Evolutionary conservation across 2,113 vertebrate species (phyloP), one percentile per base, ranked within the genome.

Genomic region (Ameiurus melas): DNA sequence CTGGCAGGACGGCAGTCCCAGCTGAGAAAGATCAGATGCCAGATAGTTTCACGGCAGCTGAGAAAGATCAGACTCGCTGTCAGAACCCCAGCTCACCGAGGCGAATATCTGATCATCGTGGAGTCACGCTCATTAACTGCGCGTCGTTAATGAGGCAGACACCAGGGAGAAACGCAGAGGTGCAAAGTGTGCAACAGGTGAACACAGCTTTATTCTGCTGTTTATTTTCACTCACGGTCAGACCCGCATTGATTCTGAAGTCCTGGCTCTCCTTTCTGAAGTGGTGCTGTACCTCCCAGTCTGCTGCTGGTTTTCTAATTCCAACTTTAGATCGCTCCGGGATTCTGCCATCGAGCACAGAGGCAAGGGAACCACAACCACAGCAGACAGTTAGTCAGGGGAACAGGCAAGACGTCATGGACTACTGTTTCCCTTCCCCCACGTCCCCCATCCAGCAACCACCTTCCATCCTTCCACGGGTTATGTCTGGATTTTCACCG

Each of bases 291-390:
- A 88, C 58, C 58, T 85, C 87, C 87, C 68, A 87, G 82, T 58
- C 80, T 86, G 25, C 55, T 86, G 81, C 88, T 90, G 91, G 73
- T 89, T 90, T 91, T 85, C 66, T 88, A 90, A 91, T 91, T 91
- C 83, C 78, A 87, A 66, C 84, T 89, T 86, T 57, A 89, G 86
- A 88, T 89, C 71, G 83, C 86, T 91, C 84, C 88, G 86, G 85
- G 66, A n/a, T 81, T 75, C 85, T 84, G 84, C 86, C 77, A 71
- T 89, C 79, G 82, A 86, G 84, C 86, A 86, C 88, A 91, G 86
- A 83, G 39, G 81, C 71, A 70, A 53, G 73, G 83, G 86, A 91
- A 90, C 87, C 90, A 90, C 86, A 90, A 89, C 86, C 91, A 89
- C 91, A 90, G 81, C 80, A 88, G 89, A 87, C 89, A 89, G 88